Base-by-base conservation (phyloP, 1,140 invertebrate genomes). In the Melipona quadrifasciata region DNA sequence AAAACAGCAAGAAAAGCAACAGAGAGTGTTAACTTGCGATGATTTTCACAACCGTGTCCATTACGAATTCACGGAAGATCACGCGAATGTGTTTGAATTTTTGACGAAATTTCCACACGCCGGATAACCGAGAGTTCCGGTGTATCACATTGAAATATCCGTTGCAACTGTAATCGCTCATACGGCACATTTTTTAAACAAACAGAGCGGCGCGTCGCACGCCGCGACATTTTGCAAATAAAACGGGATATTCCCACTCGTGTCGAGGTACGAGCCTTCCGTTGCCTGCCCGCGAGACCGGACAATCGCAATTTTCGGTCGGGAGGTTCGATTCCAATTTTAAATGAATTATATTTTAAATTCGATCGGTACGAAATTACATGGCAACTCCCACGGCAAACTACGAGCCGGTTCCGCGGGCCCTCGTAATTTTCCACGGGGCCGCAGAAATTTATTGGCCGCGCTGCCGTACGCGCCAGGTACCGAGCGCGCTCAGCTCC, bases 331-430 rank as follows among this genome's bases (percentile, higher is more conserved):
- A 83, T 78, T 78, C 47, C 67, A 79, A 61, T 79, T 79, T 84
- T 84, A 84, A 84, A 79, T 72, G 82, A 84, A 79, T 79, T 71
- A 84, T 70, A 84, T 84, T 79, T 77, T 79, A 64, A 84, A 79
- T 27, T 72, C 55, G 39, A 19, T 34, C 47, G 39, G 27, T 53
- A 55, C 39, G 39, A 71, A 71, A 78, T 84, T 70, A 84, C 67
- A 84, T 57, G 51, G 31, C 55, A 72, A 31, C 64, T 57, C 19
- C 55, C 47, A 12, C 80, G 14, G 12, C 55, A 19, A 61, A 81
- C 65, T 71, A 47, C 55, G 0, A 73, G 21, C n/a, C 39, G 39
- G n/a, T 65, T 77, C 2, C 19, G 5, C 61, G 51, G 1, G 3
- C 34, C 55, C 16, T 27, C n/a, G 65, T 84, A 79, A 84, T 84